Evolutionary conservation across 2,888 invertebrate species (phyloP).

Genomic region (Pseudococcus longispinus): DNA sequence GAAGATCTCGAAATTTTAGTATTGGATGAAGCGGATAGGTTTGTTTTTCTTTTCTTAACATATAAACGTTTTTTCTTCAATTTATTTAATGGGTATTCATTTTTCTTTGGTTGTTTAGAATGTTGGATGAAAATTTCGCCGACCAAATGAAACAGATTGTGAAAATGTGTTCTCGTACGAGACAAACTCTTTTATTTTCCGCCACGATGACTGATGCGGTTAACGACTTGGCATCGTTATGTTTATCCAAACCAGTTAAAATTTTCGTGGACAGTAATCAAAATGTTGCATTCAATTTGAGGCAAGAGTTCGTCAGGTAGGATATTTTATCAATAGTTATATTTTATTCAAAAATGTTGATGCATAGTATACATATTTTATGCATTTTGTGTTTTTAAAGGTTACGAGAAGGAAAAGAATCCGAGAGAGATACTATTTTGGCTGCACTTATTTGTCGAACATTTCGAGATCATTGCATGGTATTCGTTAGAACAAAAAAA

Average conservation of each 20-base stretch:
- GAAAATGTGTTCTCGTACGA: constrained; percentile 83
- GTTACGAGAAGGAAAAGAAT: constrained; percentile 86
- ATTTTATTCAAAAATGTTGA: neutral
- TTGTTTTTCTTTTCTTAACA: neutral
- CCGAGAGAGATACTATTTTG: constrained; percentile 89
- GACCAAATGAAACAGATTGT: constrained; percentile 99
- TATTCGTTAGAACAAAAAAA: constrained; percentile 96
- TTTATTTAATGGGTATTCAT: neutral
- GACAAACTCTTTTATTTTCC: constrained; percentile 97
- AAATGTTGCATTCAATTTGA: constrained; percentile 91
- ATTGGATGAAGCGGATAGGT: constrained; percentile 73
- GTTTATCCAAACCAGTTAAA: constrained; percentile 89
- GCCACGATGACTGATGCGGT: constrained; percentile 99
- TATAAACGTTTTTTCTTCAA: neutral
- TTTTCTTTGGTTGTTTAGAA: constrained; percentile 66
- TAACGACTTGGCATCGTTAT: constrained; percentile 91
- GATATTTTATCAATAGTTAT: neutral
- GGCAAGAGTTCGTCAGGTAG: constrained; percentile 92
- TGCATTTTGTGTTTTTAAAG: constrained; percentile 64
- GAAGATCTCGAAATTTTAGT: constrained; percentile 87
- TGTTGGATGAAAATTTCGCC: constrained; percentile 98
- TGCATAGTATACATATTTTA: neutral
- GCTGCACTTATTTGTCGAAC: constrained; percentile 84
- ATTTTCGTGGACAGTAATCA: constrained; percentile 96
- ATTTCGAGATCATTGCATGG: constrained; percentile 88